Base-by-base conservation (phyloP, 2,888 invertebrate genomes). In the Drosophila greeni region DNA sequence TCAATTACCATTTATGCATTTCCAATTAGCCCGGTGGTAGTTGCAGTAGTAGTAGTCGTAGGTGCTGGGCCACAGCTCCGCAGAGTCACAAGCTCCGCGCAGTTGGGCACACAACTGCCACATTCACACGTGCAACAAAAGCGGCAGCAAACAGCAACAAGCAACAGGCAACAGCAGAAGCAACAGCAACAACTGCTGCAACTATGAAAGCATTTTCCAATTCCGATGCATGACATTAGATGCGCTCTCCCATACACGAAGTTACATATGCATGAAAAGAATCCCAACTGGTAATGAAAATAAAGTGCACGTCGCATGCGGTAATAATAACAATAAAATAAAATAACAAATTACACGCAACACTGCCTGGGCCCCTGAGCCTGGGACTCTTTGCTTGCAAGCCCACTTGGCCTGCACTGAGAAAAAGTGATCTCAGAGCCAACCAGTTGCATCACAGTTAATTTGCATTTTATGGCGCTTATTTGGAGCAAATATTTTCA, bases 321-420 rank as follows among this genome's bases (percentile, higher is more conserved):
- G 84, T 85, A 84, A 85, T 84, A 85, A 86, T 85, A 86, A 85
- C 85, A 86, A 86, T 86, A 86, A 86, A 86, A 85, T 86, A 81
- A 86, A 85, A 82, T 84, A 86, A 86, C 86, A 85, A 86, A 85
- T 84, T 84, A 86, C 86, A 85, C 86, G 85, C 86, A 85, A 85
- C 85, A 84, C 82, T 80, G 85, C 81, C 74, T 49, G 73, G 79
- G 57, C 45, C 60, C 43, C 74, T 43, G 73, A 77, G 57, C 52
- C 60, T 51, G 59, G 34, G 59, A 23, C 56, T 61, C 48, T 61
- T 34, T 12, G 34, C 57, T 57, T n/a, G 23, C 40, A n/a, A 39
- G 11, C 56, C 57, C 26, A 60, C 55, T 18, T 52, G 52, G 18
- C 43, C 48, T 45, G 45, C 59, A 56, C 57, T 65, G 36, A 8